Evolutionary conservation across 92 coral and sea anemone species (phyloP).

Genomic region (Paramuricea clavata): DNA sequence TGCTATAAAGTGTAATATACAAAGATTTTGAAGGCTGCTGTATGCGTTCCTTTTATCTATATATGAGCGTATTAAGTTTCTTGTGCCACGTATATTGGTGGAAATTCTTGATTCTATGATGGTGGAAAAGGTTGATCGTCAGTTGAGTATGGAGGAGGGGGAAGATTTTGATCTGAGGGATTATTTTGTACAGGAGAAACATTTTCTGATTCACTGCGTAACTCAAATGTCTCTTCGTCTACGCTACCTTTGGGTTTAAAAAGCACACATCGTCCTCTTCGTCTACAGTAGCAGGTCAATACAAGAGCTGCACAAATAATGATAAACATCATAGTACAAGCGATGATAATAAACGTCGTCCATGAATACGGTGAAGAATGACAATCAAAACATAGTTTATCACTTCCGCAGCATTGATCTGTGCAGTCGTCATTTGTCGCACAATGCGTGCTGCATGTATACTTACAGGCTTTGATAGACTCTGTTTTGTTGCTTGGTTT

Average conservation of each 20-base stretch:
- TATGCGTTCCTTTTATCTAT: not conserved
- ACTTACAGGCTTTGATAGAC: not conserved
- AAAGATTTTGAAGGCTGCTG: not conserved
- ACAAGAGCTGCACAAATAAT: not conserved
- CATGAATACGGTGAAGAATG: not conserved
- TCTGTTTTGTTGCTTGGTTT: not conserved
- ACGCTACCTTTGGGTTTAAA: constrained; percentile 6
- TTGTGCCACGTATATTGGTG: not conserved
- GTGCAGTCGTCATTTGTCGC: not conserved
- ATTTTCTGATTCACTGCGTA: not conserved
- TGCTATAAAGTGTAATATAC: no score
- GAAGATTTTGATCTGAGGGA: not conserved
- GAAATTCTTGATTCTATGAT: constrained; percentile 7
- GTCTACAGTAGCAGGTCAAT: not conserved
- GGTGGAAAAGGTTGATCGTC: not conserved
- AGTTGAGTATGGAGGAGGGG: constrained; percentile 9
- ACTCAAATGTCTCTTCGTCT: no score
- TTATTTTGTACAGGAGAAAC: not conserved
- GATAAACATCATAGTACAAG: not conserved
- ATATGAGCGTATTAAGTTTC: not conserved
- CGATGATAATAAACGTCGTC: not conserved
- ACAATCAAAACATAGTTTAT: not conserved
- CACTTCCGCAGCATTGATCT: not conserved
- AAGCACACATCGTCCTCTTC: constrained; percentile 13
- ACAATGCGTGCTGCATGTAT: not conserved